These are phyloP conservation scores for Chydorus sphaericus DNA, from an alignment of 2,888 invertebrate genomes.

Conservation along the genomic window DNA sequence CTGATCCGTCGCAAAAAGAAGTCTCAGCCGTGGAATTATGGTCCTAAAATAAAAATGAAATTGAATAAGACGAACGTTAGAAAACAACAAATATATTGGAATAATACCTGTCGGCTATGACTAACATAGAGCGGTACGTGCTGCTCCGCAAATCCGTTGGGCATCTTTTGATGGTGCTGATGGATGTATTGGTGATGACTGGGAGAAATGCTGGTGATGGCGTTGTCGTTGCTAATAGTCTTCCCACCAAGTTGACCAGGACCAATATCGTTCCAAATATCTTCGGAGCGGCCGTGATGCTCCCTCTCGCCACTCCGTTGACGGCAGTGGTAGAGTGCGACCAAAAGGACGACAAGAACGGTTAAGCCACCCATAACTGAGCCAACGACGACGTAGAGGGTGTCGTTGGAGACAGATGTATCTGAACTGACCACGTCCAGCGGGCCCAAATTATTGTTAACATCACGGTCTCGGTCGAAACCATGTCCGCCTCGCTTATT, in stretches of 20 bases:
- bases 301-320: constrained; percentile 2
- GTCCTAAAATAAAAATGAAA: too few species aligned
- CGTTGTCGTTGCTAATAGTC: neutral
- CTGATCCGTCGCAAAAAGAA: constrained; percentile 2
- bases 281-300: too few species aligned
- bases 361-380: constrained; percentile 37
- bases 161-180: constrained; percentile 7
- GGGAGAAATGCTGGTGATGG: neutral
- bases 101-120: neutral
- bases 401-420: constrained; percentile 21
- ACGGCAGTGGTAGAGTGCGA: constrained; percentile 13
- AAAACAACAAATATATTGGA: too few species aligned
- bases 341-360: constrained; percentile 24
- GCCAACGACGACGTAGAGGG: constrained; percentile 41
- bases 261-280: too few species aligned
- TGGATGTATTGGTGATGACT: neutral
- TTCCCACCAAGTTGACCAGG: too few species aligned
- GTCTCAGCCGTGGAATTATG: constrained; percentile 2
- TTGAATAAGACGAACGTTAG: too few species aligned
- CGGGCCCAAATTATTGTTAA: neutral
- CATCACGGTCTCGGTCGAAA: constrained; percentile 25
- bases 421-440: constrained; percentile 13
- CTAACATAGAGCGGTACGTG: neutral
- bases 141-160: neutral
- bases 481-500: neutral